Evolutionary conservation across 2,797 vertebrate species (phyloP).

Genomic region (Galagoides demidoff): DNA sequence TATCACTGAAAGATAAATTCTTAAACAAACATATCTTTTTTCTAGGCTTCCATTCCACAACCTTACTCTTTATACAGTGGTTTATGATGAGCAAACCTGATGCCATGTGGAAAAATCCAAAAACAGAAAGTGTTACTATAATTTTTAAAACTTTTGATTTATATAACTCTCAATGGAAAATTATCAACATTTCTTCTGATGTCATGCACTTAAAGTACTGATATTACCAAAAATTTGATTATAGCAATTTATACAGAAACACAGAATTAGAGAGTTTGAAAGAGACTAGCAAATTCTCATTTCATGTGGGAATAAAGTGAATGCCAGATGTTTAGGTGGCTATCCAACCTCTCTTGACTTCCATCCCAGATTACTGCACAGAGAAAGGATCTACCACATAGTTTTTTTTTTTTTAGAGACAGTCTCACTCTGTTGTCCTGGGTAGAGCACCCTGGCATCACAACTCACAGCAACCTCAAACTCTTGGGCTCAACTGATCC

Average conservation of each 20-base stretch:
- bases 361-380: neutral
- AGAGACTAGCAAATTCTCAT: neutral
- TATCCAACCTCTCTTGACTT: neutral
- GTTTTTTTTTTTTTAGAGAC: neutral
- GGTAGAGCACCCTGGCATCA: no score
- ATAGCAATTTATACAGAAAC: conserved; percentile 28
- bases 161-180: neutral
- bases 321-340: neutral
- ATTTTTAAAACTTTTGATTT: conserved; percentile 28
- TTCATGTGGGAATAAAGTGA: neutral
- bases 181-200: conserved; percentile 11
- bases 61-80: neutral
- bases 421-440: no score
- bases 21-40: conserved; percentile 25
- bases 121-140: neutral
- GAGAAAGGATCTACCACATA: neutral
- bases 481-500: no score
- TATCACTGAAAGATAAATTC: neutral
- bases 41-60: neutral
- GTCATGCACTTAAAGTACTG: neutral
- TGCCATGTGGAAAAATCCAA: conserved; percentile 43
- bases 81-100: neutral
- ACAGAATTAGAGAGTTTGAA: neutral
- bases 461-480: no score
- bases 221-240: conserved; percentile 41